A percentile compares a stretch with the other conserved stretches of the same genome.
These are phyloP conservation scores for Tauraco erythrolophus DNA, from an alignment of 2,113 vertebrate species.

Conservation along the genomic window DNA sequence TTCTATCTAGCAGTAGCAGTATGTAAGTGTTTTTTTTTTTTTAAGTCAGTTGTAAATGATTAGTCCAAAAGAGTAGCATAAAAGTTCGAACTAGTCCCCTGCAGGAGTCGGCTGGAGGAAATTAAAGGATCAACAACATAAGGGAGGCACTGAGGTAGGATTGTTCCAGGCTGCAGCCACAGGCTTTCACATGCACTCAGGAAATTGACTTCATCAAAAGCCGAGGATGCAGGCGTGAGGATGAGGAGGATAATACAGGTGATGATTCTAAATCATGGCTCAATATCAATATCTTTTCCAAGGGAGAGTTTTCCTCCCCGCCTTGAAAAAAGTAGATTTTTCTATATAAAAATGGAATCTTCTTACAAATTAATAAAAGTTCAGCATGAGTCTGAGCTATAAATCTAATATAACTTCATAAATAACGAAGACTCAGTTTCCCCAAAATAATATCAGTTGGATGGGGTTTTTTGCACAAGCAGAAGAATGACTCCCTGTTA, in stretches of 20 bases:
- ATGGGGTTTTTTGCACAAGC: not conserved
- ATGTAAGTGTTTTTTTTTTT: constrained; percentile 23
- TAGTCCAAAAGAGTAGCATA: constrained; percentile 66
- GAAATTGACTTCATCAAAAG: constrained; percentile 79
- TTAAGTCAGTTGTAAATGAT: constrained; percentile 64
- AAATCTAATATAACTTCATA: not conserved
- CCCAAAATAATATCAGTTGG: not conserved
- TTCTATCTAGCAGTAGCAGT: constrained; percentile 47
- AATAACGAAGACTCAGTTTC: not conserved
- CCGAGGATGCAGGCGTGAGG: constrained; percentile 57
- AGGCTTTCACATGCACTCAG: constrained; percentile 63
- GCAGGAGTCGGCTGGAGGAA: constrained; percentile 80
- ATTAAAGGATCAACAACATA: constrained; percentile 79
- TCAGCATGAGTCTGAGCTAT: not conserved
- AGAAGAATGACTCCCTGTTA: not conserved
- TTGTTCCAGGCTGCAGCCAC: constrained; percentile 74
- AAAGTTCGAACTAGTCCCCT: constrained; percentile 59
- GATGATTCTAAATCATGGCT: constrained; percentile 71
- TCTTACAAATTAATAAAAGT: not conserved
- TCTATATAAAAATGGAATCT: not conserved
- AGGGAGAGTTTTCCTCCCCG: not conserved
- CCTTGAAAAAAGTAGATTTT: not conserved
- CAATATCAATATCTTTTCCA: not conserved
- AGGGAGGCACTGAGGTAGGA: constrained; percentile 74
- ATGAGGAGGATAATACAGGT: constrained; percentile 59